Base-by-base conservation (phyloP, 2,797 vertebrate species). In the Gymnodraco acuticeps region DNA sequence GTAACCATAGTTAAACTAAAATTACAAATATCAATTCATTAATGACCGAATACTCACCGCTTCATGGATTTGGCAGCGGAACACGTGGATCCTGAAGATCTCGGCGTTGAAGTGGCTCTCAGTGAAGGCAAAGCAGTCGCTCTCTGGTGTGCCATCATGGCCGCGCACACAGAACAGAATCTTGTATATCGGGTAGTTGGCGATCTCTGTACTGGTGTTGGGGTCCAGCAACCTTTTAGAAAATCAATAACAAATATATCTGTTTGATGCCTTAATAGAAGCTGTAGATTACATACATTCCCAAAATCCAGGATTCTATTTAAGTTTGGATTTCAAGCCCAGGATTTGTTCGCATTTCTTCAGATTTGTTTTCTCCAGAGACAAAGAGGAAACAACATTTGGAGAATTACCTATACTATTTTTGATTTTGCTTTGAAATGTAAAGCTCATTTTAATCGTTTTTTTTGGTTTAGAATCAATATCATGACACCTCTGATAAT, bases 31-130 rank as follows among this genome's bases (percentile, higher is more conserved):
- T 33, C 2, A 56, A 9, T 59, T 4, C 42, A 5, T 41, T 33
- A 33, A 63, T 61, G 2, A 48, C 0, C 62, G 9, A 56, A 74
- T 51, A 17, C 98, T 98, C 92, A 99, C 98, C 92, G 98, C 98
- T 93, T 99, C 98, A 90, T 97, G 98, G 93, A 99, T 99, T 94
- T 99, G 97, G 88, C 98, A 99, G 81, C 98, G 96, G 91, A 99
- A 99, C 93, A 99, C 98, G 0, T 99, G 98, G 93, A 99, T 99
- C 90, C 97, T 96, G 96, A 99, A 99, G 94, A 99, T 97, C 88
- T 99, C 98, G 0, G 98, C 94, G 17, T 99, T 99, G 94, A 96
- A 97, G 94, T 99, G 98, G 95, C 98, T 99, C 93, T 99, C 98
- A 1, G 98, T 99, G 91, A 99, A 99, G 84, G 98, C 98, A 79